Evolutionary conservation across 2,888 invertebrate species (phyloP), one percentile per base, ranked within the genome.

Genomic region (Lydus trimaculatus): DNA sequence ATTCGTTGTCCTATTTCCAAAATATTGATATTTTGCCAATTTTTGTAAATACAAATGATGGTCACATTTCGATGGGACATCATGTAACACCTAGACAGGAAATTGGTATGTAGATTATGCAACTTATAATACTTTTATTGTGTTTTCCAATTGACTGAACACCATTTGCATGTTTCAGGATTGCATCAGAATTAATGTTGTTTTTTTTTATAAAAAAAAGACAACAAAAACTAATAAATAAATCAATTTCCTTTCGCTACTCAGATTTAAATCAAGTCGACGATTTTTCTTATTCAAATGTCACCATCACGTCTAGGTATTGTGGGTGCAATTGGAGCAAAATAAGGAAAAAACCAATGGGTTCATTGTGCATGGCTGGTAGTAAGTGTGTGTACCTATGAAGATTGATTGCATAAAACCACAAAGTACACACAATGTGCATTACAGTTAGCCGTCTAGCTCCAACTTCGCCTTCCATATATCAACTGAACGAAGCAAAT

Each of bases 401-500:
- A 56, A 56, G 56, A 56, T 56, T 56, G 56, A 56, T 56, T 56
- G 56, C 28, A 56, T 28, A 28, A 52, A 52, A 52, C 23, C 28
- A 28, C 23, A 15, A 56, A 20, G 23, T 23, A 52, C 52, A 52
- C 43, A 43, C 13, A 52, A 25, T 28, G 28, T 56, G 56, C 56
- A 56, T 56, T 56, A 28, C 43, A 43, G n/a, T 25, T 25, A 15
- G 25, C 4, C 56, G 56, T 56, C 56, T 56, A 25, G 56, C 23
- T 15, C n/a, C n/a, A 56, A 43, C n/a, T 25, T 11, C 25, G 28
- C 28, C 25, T 28, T 56, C 28, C 25, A 52, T 52, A 52, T 20
- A 52, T 23, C 52, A 52, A 52, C 13, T 13, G 13, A 52, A 25
- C 25, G 13, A n/a, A 5, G 28, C 28, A 56, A 15, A 28, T 56